phyloP scores from a whole-genome alignment of 2,113 vertebrate genomes.

The human region GRCh38 chr2:16726001-16726500 shows the following conservation, averaged over 20 bases:
- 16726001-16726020: background rate
- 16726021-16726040: no score
- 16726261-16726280: background rate
- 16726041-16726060: background rate
- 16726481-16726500: background rate
- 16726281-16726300: background rate
- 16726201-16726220: background rate
- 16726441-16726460: background rate
- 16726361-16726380: background rate
- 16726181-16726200: background rate
- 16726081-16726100: background rate
- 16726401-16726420: background rate
- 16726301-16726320: background rate
- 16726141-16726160: background rate
- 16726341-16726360: background rate
- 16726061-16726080: background rate
- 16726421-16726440: background rate
- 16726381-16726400: background rate
- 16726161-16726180: background rate
- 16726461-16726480: background rate
- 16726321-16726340: background rate
- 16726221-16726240: background rate
- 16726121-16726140: background rate
- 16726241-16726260: background rate
- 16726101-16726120: background rate